Evolutionary conservation across 1,140 invertebrate species (phyloP), one percentile per base, ranked within the genome.

Genomic region (Physella acuta): DNA sequence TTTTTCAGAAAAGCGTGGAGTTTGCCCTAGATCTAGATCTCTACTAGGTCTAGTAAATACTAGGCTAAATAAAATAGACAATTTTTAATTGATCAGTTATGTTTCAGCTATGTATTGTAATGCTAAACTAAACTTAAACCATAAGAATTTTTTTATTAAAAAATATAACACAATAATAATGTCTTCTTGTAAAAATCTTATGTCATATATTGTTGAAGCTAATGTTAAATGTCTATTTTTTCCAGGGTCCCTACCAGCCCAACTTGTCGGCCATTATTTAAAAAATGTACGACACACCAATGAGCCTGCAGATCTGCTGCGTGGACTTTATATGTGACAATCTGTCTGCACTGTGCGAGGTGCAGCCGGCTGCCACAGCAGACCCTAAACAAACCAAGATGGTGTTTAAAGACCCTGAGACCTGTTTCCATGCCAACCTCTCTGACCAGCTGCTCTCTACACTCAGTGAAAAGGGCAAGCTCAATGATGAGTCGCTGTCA

Each of bases 251-350:
- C n/a, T n/a, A n/a, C n/a, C n/a, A n/a, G n/a, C n/a, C n/a, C n/a
- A n/a, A n/a, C n/a, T n/a, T n/a, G n/a, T n/a, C n/a, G n/a, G n/a
- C n/a, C n/a, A n/a, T n/a, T n/a, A n/a, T n/a, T n/a, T n/a, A n/a
- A n/a, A 71, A 53, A 14, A 82, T 82, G 80, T 82, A 82, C 64
- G 80, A 82, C 63, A 81, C 75, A 51, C 80, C 80, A 49, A 71
- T 79, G 20, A 82, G 80, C 66, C 86, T 92, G 49, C 89, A 91
- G 78, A 88, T 90, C 68, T 86, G 88, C 71, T 91, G 90, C 80
- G 85, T 92, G 14, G 89, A 91, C 71, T 89, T 88, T 76, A 90
- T 92, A 67, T 90, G 90, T 81, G 88, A 90, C 71, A 90, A 91
- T 81, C 85, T 92, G 51, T 80, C 86, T 59, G 85, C 85, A 28